phyloP scores from a whole-genome alignment of 2,888 invertebrate genomes.

The Noctua pronuba region DNA sequence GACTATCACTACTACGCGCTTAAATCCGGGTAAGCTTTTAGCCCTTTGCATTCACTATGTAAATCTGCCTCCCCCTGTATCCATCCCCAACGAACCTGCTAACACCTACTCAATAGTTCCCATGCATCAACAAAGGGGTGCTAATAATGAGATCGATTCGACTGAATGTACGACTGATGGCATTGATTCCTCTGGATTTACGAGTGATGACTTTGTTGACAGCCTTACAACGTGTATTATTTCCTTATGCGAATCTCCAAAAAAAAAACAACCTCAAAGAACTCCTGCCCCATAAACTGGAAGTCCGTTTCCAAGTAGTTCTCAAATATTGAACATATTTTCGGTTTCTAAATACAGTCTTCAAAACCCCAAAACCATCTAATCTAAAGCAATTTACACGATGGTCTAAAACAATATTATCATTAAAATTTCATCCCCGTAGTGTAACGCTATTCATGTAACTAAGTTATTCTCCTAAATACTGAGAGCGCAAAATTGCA shows the following conservation, averaged over 20 bases:
- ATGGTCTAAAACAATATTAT: slow-evolving; percentile 23
- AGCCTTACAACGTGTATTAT: background rate
- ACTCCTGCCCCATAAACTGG: background rate
- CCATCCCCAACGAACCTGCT: slow-evolving; percentile 37
- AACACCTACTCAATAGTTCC: slow-evolving; percentile 53
- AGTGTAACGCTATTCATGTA: slow-evolving; percentile 52
- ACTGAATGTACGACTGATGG: slow-evolving; percentile 29
- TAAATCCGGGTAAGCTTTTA: background rate
- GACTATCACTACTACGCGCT: background rate
- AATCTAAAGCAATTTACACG: slow-evolving; percentile 16
- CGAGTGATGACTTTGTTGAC: slow-evolving; percentile 37
- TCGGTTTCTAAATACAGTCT: background rate
- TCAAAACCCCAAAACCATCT: background rate
- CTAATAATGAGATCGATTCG: slow-evolving; percentile 64
- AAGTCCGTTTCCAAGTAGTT: background rate
- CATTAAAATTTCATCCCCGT: slow-evolving; percentile 49
- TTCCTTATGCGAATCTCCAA: background rate
- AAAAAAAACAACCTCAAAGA: background rate
- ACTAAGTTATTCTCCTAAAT: slow-evolving; percentile 64
- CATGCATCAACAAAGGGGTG: slow-evolving; percentile 63
- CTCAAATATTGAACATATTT: background rate
- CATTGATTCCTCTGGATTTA: slow-evolving; percentile 48
- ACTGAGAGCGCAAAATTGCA: slow-evolving; percentile 61
- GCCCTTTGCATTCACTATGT: background rate
- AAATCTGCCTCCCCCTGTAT: slow-evolving; percentile 14